Evolutionary conservation across 2,888 invertebrate genomes (phyloP), one percentile per base, ranked within the genome.

Genomic region (Acleris laterana): DNA sequence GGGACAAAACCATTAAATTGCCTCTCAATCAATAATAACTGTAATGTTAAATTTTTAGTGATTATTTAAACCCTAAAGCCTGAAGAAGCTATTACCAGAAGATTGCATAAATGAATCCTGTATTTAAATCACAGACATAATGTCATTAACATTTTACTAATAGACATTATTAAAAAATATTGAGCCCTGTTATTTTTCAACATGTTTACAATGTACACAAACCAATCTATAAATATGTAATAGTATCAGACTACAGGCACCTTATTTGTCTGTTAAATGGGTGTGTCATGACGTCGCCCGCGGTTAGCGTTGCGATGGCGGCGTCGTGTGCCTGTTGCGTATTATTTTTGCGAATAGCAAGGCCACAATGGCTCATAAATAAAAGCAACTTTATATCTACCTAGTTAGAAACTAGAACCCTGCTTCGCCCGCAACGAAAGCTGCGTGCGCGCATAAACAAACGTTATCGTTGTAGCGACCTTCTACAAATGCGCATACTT

Each of bases 251-350:
- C 82, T 79, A 79, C 85, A 78, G 80, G 76, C 74, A 78, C 85
- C 87, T 84, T 89, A 90, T 90, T 89, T 80, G 89, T 84, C 83
- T 80, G 88, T 73, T 74, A 84, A 67, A 89, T 89, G 92, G 92
- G 92, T 92, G 92, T 92, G 92, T 91, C 90, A 69, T 90, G 90
- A 90, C 90, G 90, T 85, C 76, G 74, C 85, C 83, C 84, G 84
- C 84, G 80, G 83, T 74, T 76, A 70, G 68, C 72, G 77, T 71
- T 72, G 73, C 72, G 71, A 74, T 79, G 76, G 80, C 82, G 76
- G 80, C 82, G 82, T 75, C 77, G 75, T 72, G 73, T 68, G 79
- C 77, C 78, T 84, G 85, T 81, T 88, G 89, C 88, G 90, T 87
- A 88, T 87, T 88, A 89, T 89, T 90, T 83, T 84, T 84, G 74